These are phyloP conservation scores for Apocheima hispidaria DNA, from an alignment of 2,888 invertebrate genomes.

Conservation along the genomic window DNA sequence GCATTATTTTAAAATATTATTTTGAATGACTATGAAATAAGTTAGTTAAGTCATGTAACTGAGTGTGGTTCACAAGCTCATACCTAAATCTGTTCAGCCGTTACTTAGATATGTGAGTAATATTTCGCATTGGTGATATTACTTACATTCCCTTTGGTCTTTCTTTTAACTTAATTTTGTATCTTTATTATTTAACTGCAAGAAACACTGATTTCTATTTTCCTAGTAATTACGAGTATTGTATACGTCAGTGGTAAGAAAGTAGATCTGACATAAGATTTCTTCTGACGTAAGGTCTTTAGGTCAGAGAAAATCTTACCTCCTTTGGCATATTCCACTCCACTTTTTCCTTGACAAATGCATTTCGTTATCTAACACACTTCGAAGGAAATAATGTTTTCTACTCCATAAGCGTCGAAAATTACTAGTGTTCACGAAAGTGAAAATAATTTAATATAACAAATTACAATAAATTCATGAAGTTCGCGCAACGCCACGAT, in stretches of 20 bases:
- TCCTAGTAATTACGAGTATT: too few relatives aligned
- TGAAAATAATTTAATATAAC: conserved; percentile 47
- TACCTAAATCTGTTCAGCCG: too few relatives aligned
- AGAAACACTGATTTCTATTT: too few relatives aligned
- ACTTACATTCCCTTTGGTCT: too few relatives aligned
- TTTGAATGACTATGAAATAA: too few relatives aligned
- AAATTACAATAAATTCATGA: conserved; percentile 50
- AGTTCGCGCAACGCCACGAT: conserved; percentile 47
- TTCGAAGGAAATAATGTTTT: conserved; percentile 42
- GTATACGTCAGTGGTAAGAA: too few relatives aligned
- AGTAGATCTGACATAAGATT: not conserved
- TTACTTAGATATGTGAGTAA: too few relatives aligned
- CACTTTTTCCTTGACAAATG: conserved; percentile 34
- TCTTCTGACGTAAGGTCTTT: conserved; percentile 11
- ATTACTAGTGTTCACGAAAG: conserved; percentile 44
- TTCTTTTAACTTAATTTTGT: not conserved
- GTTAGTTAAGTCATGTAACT: too few relatives aligned
- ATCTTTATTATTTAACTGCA: not conserved
- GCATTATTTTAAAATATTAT: not conserved
- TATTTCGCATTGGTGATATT: too few relatives aligned
- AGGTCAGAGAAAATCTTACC: conserved; percentile 18
- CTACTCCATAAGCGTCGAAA: conserved; percentile 44
- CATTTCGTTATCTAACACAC: conserved; percentile 38
- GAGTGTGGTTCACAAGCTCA: too few relatives aligned
- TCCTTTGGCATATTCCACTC: conserved; percentile 16